phyloP scores from a whole-genome alignment of 64 coral and sea anemone species.

The Cladopsammia gracilis region DNA sequence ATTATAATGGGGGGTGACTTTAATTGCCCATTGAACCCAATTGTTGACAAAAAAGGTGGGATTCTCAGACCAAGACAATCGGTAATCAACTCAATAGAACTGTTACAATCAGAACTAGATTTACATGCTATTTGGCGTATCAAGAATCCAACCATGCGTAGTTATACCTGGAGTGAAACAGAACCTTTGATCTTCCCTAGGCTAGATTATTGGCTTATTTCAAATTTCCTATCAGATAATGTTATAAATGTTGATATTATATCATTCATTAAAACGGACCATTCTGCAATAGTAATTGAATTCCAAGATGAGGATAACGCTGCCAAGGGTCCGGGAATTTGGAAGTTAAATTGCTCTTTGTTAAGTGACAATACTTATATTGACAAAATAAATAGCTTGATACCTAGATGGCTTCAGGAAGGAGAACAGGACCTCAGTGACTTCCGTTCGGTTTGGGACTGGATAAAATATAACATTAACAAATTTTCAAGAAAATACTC shows the following conservation, averaged over 20 bases:
- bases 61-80: background rate
- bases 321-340: slow-evolving; percentile 39
- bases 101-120: slow-evolving; percentile 7
- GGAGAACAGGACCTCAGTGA: background rate
- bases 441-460: slow-evolving; percentile 36
- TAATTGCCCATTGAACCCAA: background rate
- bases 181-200: background rate
- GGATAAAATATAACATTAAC: slow-evolving; percentile 53
- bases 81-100: slow-evolving; percentile 4
- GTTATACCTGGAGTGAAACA: slow-evolving; percentile 15
- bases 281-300: slow-evolving; percentile 25
- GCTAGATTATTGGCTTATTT: slow-evolving; percentile 5
- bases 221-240: background rate
- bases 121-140: slow-evolving; percentile 8
- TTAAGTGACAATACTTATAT: slow-evolving; percentile 42
- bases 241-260: background rate
- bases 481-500: slow-evolving; percentile 38
- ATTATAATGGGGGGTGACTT: background rate
- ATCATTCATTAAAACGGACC: slow-evolving; percentile 6
- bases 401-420: slow-evolving; percentile 10
- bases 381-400: slow-evolving; percentile 29
- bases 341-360: slow-evolving; percentile 69
- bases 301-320: slow-evolving; percentile 8
- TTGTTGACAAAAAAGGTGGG: background rate
- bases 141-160: background rate